Evolutionary conservation across 2,888 invertebrate species (phyloP).

Genomic region (Brachylomia viminalis): DNA sequence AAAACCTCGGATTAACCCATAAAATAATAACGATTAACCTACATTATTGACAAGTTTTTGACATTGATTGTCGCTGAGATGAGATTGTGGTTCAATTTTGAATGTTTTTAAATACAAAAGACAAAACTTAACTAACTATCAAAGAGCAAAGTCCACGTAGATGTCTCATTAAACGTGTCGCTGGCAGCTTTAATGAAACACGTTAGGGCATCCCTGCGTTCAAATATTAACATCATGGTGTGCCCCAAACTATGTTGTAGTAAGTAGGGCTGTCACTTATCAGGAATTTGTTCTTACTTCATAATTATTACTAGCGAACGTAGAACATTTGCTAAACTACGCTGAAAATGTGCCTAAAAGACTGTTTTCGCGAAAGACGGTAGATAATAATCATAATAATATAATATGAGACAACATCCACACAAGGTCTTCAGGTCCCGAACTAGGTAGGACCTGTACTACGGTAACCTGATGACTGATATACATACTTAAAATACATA

Average conservation of each 20-base stretch:
- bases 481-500: too few species aligned
- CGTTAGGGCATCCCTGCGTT: constrained; percentile 32
- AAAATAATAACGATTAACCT: too few species aligned
- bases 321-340: neutral
- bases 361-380: neutral
- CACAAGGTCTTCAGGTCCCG: too few species aligned
- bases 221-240: constrained; percentile 50
- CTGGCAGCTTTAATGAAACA: constrained; percentile 51
- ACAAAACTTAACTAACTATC: constrained; percentile 31
- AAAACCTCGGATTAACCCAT: too few species aligned
- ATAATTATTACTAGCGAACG: neutral
- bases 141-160: constrained; percentile 18
- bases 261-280: constrained; percentile 28
- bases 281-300: neutral
- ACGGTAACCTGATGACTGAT: too few species aligned
- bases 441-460: too few species aligned
- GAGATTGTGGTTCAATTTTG: too few species aligned
- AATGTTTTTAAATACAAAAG: neutral
- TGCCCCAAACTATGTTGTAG: constrained; percentile 22
- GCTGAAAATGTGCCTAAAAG: neutral
- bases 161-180: constrained; percentile 37
- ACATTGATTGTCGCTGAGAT: neutral
- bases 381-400: too few species aligned
- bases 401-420: too few species aligned
- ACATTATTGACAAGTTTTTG: neutral